Evolutionary conservation across 2,888 invertebrate genomes (phyloP).

Genomic region (Bruchidius siliquastri): DNA sequence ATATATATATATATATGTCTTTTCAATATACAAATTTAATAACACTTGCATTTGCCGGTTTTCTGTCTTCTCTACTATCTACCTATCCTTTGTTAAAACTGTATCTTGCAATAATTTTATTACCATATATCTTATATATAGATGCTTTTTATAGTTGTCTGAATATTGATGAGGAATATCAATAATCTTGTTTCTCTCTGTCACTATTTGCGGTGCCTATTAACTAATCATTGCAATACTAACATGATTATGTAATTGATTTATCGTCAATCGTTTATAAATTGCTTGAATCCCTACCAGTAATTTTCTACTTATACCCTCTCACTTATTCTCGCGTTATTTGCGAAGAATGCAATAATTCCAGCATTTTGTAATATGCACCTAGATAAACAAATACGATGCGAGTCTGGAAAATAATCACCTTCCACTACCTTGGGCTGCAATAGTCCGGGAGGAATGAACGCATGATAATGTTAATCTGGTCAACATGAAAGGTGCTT

Average conservation of each 20-base stretch:
- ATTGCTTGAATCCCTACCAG: not conserved
- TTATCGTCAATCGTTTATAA: not conserved
- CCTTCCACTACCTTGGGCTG: not conserved
- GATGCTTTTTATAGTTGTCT: not conserved
- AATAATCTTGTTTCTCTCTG: not conserved
- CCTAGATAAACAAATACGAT: not conserved
- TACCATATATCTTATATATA: too few relatives aligned
- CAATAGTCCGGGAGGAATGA: not conserved
- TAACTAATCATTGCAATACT: not conserved
- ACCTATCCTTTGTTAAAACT: too few relatives aligned
- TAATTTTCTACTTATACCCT: not conserved
- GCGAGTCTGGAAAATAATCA: not conserved
- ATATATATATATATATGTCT: too few relatives aligned
- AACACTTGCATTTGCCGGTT: too few relatives aligned
- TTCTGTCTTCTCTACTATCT: too few relatives aligned
- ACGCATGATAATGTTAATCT: too few relatives aligned
- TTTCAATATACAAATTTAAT: too few relatives aligned
- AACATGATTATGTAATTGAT: not conserved
- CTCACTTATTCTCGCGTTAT: not conserved
- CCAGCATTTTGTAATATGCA: not conserved
- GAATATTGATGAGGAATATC: not conserved
- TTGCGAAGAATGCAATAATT: not conserved
- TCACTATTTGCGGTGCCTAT: not conserved
- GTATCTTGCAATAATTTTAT: too few relatives aligned
- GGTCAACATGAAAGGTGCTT: too few relatives aligned